phyloP scores from a whole-genome alignment of 2,113 vertebrate species.

The Sapayoa aenigma region DNA sequence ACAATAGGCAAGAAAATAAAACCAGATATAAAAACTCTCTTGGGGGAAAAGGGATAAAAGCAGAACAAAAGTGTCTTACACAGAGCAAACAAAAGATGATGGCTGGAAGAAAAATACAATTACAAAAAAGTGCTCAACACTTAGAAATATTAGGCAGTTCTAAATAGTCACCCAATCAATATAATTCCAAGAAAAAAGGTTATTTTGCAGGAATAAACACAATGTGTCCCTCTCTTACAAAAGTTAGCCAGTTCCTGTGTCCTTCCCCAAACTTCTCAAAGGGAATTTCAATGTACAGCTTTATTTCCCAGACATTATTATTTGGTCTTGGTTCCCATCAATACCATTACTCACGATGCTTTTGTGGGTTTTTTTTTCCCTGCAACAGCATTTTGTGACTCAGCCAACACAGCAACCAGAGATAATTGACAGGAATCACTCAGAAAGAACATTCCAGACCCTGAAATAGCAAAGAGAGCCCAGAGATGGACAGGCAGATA shows the following conservation, averaged over 20 bases:
- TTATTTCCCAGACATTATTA: not conserved
- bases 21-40: not conserved
- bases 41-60: not conserved
- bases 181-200: not conserved
- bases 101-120: too few species aligned
- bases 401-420: not conserved
- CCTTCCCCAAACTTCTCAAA: not conserved
- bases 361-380: not conserved
- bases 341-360: not conserved
- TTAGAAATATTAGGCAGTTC: not conserved
- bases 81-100: not conserved
- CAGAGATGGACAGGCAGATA: not conserved
- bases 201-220: not conserved
- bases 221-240: not conserved
- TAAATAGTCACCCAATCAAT: not conserved
- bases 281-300: not conserved
- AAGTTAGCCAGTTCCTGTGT: not conserved
- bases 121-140: not conserved
- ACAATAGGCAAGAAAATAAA: constrained; percentile 15
- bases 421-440: not conserved
- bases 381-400: not conserved
- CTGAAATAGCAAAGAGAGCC: not conserved
- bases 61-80: not conserved
- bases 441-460: not conserved
- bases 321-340: not conserved